A percentile compares a stretch with the other conserved stretches of the same genome.
phyloP scores from a whole-genome alignment of 2,888 invertebrate genomes.

The Hedya salicella region DNA sequence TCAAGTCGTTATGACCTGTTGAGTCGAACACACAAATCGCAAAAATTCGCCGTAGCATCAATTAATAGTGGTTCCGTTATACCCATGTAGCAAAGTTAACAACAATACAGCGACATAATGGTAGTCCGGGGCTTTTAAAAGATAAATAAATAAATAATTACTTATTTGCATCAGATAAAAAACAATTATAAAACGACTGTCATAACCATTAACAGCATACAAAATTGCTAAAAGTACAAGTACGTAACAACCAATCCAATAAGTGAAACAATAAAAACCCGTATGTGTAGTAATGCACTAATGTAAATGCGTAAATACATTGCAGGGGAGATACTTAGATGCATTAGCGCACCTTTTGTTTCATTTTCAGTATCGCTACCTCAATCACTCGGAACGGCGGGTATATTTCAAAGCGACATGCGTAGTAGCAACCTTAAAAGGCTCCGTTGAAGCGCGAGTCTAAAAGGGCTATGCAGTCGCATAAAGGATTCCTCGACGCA shows the following conservation, averaged over 20 bases:
- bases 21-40: slow-evolving; percentile 3
- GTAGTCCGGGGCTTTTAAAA: neutral
- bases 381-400: slow-evolving; percentile 54
- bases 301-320: slow-evolving; percentile 24
- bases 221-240: neutral
- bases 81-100: neutral
- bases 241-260: neutral
- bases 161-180: too few relatives aligned
- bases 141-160: too few relatives aligned
- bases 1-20: slow-evolving; percentile 14
- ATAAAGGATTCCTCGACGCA: slow-evolving; percentile 50
- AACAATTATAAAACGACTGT: neutral
- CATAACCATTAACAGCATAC: neutral
- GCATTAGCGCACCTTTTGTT: slow-evolving; percentile 40
- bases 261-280: slow-evolving; percentile 9
- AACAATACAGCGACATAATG: neutral
- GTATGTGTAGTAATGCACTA: slow-evolving; percentile 1
- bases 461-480: slow-evolving; percentile 61
- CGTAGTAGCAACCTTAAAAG: slow-evolving; percentile 60
- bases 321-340: slow-evolving; percentile 30
- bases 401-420: slow-evolving; percentile 59
- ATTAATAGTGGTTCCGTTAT: neutral
- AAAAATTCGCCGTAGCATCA: neutral
- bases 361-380: slow-evolving; percentile 50
- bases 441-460: slow-evolving; percentile 56